Evolutionary conservation across 2,113 vertebrate species (phyloP).

Genomic region (Myanophis thanlyinensis): DNA sequence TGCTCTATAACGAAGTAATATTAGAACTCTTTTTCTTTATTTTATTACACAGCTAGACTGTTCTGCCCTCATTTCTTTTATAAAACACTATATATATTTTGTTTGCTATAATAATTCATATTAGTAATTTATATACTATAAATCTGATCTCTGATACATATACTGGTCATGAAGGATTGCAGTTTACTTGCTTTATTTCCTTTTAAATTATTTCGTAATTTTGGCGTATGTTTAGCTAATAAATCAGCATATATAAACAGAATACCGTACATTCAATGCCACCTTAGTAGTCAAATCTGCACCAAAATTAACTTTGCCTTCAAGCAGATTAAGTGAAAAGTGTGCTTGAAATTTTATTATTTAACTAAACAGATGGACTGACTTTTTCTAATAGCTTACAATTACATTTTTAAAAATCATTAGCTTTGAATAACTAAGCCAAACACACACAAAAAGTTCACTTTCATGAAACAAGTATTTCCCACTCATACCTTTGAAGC

Average conservation of each 20-base stretch:
- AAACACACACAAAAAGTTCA: neutral
- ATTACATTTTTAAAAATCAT: neutral
- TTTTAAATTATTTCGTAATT: neutral
- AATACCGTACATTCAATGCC: neutral
- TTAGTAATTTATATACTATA: neutral
- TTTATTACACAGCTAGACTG: neutral
- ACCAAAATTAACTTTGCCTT: neutral
- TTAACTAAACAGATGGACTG: neutral
- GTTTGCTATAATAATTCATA: no score
- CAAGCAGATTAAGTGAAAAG: neutral
- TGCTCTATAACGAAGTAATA: neutral
- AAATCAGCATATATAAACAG: neutral
- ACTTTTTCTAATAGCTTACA: neutral
- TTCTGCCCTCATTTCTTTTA: neutral
- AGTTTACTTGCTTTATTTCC: neutral
- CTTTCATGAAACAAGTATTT: neutral
- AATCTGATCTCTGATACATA: neutral
- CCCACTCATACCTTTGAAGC: neutral
- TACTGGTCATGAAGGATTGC: neutral
- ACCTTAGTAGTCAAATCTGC: neutral
- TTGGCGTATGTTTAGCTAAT: neutral
- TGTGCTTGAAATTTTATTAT: no score
- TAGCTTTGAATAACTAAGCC: neutral
- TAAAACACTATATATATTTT: no score
- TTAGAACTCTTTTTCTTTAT: neutral